Percentiles rank a stretch among this genome's conserved stretches.
phyloP scores from a whole-genome alignment of 2,797 vertebrate species.

The Triplophysa bombifrons region DNA sequence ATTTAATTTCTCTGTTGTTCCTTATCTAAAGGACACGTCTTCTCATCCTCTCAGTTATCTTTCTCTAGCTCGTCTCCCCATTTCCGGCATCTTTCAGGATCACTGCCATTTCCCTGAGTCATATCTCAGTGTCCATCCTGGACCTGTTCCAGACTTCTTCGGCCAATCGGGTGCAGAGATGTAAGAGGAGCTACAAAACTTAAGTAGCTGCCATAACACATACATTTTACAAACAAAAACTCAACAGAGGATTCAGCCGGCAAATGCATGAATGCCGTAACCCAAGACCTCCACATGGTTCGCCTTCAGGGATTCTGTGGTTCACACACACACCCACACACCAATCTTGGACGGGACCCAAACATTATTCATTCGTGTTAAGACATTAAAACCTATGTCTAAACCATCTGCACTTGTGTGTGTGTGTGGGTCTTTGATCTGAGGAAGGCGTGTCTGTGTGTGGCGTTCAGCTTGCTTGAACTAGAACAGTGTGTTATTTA shows the following conservation, averaged over 20 bases:
- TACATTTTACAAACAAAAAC: slow-evolving; percentile 27
- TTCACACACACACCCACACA: slow-evolving; percentile 31
- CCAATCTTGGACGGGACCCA: slow-evolving; percentile 39
- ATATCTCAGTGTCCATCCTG: slow-evolving; percentile 76
- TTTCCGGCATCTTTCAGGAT: slow-evolving; percentile 61
- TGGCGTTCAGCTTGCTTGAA: slow-evolving; percentile 21
- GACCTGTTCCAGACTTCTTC: slow-evolving; percentile 73
- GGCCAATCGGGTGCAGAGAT: slow-evolving; percentile 44
- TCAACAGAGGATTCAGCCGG: slow-evolving; percentile 29
- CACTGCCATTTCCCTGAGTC: slow-evolving; percentile 55
- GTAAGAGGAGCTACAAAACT: slow-evolving; percentile 49
- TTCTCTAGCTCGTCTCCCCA: slow-evolving; percentile 59
- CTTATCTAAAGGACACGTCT: slow-evolving; percentile 1
- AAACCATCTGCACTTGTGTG: slow-evolving; percentile 23
- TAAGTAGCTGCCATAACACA: slow-evolving; percentile 57
- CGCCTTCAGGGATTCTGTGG: slow-evolving; percentile 46
- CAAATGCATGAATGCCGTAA: slow-evolving; percentile 39
- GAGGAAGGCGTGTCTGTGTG: not conserved
- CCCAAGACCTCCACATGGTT: slow-evolving; percentile 47
- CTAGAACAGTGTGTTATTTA: slow-evolving; percentile 17
- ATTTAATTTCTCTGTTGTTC: slow-evolving; percentile 1
- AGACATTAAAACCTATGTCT: slow-evolving; percentile 40
- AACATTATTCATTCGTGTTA: slow-evolving; percentile 48
- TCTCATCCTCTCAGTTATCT: slow-evolving; percentile 26
- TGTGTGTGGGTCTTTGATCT: slow-evolving; percentile 16